These are phyloP conservation scores for Pollenia labialis DNA, from an alignment of 2,888 invertebrate species.

Conservation along the genomic window DNA sequence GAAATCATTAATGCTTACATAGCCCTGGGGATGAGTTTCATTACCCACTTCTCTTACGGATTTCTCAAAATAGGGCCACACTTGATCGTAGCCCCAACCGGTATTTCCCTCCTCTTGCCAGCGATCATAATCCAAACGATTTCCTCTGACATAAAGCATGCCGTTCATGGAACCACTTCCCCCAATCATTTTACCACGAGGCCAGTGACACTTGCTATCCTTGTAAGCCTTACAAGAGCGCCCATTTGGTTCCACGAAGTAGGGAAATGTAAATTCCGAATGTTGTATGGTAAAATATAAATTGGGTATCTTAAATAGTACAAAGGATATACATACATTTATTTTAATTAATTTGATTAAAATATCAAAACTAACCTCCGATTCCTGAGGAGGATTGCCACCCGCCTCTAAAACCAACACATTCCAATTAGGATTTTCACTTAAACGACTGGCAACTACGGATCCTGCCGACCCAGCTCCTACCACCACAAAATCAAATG, in stretches of 20 bases:
- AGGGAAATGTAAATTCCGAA: constrained; percentile 74
- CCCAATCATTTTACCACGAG: constrained; percentile 87
- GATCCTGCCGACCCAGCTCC: constrained; percentile 84
- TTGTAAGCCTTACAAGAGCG: constrained; percentile 72
- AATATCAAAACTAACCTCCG: constrained; percentile 69
- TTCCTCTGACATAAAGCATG: constrained; percentile 86
- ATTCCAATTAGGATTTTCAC: constrained; percentile 77
- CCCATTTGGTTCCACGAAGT: constrained; percentile 73
- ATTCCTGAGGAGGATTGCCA: constrained; percentile 77
- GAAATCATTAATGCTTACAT: constrained; percentile 82
- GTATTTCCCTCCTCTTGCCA: constrained; percentile 86
- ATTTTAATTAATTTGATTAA: background rate
- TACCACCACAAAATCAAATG: constrained; percentile 81
- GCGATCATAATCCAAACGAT: constrained; percentile 85
- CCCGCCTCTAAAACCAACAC: constrained; percentile 77
- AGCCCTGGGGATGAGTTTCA: constrained; percentile 84
- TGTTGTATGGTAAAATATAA: constrained; percentile 74
- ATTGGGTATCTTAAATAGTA: constrained; percentile 81
- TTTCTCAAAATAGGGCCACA: constrained; percentile 85
- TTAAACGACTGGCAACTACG: constrained; percentile 79
- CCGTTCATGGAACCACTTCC: constrained; percentile 86
- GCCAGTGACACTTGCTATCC: constrained; percentile 83
- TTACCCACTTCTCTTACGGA: constrained; percentile 83
- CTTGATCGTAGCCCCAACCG: constrained; percentile 85
- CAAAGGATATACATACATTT: background rate